Evolutionary conservation across 2,888 invertebrate genomes (phyloP), one percentile per base, ranked within the genome.

Genomic region (Siphonodentalium dalli): DNA sequence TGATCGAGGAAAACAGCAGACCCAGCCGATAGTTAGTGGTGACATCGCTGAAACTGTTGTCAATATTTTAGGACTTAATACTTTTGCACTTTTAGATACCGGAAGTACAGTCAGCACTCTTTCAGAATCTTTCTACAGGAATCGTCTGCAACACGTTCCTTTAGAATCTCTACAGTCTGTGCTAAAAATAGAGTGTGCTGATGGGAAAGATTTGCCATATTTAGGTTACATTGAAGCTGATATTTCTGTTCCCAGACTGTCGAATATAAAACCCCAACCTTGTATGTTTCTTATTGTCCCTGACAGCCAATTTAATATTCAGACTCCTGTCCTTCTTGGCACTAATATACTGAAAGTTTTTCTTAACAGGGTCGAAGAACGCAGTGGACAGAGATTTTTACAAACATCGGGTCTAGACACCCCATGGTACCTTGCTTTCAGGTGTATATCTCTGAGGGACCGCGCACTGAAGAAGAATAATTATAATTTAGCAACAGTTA

Each of bases 111-210:
- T 13, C 44, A 35, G 43, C 28, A 37, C 24, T 2, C 11, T 46
- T 7, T n/a, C 27, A 11, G 9, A 37, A 2, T 23, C 44, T 21
- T 55, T 50, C 13, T 39, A 40, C 11, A 18, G 31, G 1, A 40
- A 40, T 1, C 7, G 35, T 38, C 33, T 55, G 6, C n/a, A 18
- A 11, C 8, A 29, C 4, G 7, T 28, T 11, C 15, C 24, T 6
- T 20, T 55, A n/a, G 8, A 40, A 29, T 38, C 50, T 8, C 11
- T 46, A 2, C 8, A 18, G 13, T 18, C 46, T 13, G 26, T 45
- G 1, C 21, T 51, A 1, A 43, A 40, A 9, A 33, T 57, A 11
- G 52, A 57, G 42, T 52, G 52, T 35, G 52, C 52, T 9, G 58
- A 54, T 37, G 57, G 57, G 7, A 7, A 45, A 1, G 28, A 11